Base-by-base conservation (phyloP, 1,140 invertebrate species). In the Dryas iulia region DNA sequence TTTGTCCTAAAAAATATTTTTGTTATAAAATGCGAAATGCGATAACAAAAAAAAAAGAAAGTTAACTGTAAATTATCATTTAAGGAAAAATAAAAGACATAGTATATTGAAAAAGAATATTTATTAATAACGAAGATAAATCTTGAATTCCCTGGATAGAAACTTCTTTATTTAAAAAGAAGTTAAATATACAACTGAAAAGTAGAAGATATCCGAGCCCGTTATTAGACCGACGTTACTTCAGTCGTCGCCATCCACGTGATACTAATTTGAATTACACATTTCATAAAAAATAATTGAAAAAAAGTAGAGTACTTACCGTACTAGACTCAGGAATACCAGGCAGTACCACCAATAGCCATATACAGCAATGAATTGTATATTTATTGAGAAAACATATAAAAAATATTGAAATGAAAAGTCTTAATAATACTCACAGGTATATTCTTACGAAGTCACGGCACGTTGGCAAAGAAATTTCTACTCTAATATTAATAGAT, bases 111-210 rank as follows among this genome's bases (percentile, higher is more conserved):
- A 47, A 33, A 30, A 53, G 30, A 53, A 21, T 14, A 62, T 52
- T 62, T 61, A 39, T 39, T 52, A 25, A 52, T 52, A 53, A 47
- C 47, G 59, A 18, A 52, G 59, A 28, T 25, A 24, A 62, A 62
- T 47, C 24, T 62, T 39, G 24, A n/a, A 26, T 56, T 25, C n/a
- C 39, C 4, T 14, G 10, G 39, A 25, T 26, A 39, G 59, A 24
- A 35, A 25, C 59, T 52, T 62, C 59, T 62, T 62, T 62, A 26
- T 25, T 62, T 52, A 62, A 52, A 62, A 62, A 35, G 31, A 62
- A 35, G 24, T 8, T 7, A 1, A 2, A 62, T 11, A 53, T 18
- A 47, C 12, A 21, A 7, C 39, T 47, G 39, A 47, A 21, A 47
- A 47, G 39, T 18, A 47, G n/a, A 21, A 47, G 39, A 47, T 21